Base-by-base conservation (phyloP, 2,113 vertebrate species). In the Neodontobutis hainanensis region DNA sequence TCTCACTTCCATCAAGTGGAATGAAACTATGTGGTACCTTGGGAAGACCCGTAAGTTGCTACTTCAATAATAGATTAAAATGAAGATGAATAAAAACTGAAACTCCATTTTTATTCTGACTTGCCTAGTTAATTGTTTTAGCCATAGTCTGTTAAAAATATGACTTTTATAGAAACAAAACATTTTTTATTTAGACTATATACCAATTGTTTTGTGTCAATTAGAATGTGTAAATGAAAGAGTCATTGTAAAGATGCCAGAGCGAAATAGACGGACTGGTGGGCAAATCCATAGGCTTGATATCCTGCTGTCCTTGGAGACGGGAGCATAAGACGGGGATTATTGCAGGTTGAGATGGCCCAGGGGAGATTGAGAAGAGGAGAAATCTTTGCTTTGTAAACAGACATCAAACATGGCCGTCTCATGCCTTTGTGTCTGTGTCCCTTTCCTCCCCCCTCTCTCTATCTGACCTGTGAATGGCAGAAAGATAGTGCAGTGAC, bases 381-480 rank as follows among this genome's bases (percentile, higher is more conserved):
- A 74, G 72, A 85, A 77, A 84, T 87, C 84, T 73, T 65, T 32
- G 70, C 92, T 92, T 92, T 92, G 92, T 93, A 94, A 92, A 88
- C 75, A 80, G 66, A 92, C 93, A 95, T 95, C 92, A 95, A 93
- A 95, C 90, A 92, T 91, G 90, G 81, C 84, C 68, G 86, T 89
- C 90, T 88, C 71, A 83, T 82, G 75, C 82, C 81, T 90, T 84
- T 91, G 87, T 85, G 67, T 66, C 71, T 70, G 75, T 61, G 68
- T 71, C 64, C 40, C 66, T 42, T 19, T 65, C 60, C 68, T 50
- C 32, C 63, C 11, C 34, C 0, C 48, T 51, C 71, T 52, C 63
- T 79, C 75, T 70, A 71, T 78, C 73, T 85, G 83, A 85, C 89
- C 85, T 87, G 84, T 88, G 91, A 93, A 92, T 93, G 92, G 90